Evolutionary conservation across 2,113 vertebrate genomes (phyloP).

Genomic region (Himantopus leucocephalus): DNA sequence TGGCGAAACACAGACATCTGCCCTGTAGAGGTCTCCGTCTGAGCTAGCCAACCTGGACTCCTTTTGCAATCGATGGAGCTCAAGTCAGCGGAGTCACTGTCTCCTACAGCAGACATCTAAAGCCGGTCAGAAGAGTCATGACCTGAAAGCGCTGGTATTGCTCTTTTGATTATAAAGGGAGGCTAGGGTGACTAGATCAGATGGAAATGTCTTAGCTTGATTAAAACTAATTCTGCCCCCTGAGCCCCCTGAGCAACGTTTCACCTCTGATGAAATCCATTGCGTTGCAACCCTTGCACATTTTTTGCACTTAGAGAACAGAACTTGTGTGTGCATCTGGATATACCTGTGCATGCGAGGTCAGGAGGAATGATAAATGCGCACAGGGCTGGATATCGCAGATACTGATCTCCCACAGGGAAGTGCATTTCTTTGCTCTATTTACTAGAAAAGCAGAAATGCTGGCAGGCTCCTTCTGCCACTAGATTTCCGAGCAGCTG

Average conservation of each 20-base stretch:
- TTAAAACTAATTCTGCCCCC: not conserved
- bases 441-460: conserved; percentile 7
- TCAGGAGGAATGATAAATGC: not conserved
- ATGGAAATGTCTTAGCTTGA: not conserved
- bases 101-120: not conserved
- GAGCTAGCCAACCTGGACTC: not conserved
- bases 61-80: not conserved
- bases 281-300: rapidly evolving
- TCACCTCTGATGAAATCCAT: not conserved
- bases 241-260: not conserved
- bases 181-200: not conserved
- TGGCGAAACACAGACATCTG: not conserved
- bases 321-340: not conserved
- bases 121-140: rapidly evolving
- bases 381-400: not conserved
- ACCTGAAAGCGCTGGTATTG: not conserved
- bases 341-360: not conserved
- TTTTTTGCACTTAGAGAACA: not conserved
- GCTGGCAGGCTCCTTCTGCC: conserved; percentile 3
- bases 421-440: not conserved
- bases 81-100: not conserved
- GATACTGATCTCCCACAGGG: not conserved
- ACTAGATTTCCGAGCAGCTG: conserved; percentile 12
- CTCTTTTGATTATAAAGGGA: not conserved
- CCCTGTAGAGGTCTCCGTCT: not conserved